These are phyloP conservation scores for Chloromyia formosa DNA, from an alignment of 2,888 invertebrate genomes.

Conservation along the genomic window DNA sequence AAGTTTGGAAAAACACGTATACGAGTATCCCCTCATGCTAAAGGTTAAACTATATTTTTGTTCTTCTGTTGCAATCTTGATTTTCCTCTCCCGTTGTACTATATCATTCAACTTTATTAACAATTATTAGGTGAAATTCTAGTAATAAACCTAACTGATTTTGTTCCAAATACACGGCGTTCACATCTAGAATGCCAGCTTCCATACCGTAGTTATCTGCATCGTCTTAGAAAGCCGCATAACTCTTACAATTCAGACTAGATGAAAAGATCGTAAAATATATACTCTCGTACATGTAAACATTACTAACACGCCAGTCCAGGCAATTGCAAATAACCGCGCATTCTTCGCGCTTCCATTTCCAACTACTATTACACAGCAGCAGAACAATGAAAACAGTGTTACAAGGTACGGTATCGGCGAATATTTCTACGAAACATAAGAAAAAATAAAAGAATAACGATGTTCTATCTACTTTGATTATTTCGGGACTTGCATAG, in stretches of 20 bases:
- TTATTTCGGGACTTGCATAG: constrained; percentile 35
- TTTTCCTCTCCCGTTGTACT: constrained; percentile 18
- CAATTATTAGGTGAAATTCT: not conserved
- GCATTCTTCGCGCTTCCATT: not conserved
- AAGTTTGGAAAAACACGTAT: too few species aligned
- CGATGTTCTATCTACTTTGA: not conserved
- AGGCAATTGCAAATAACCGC: too few species aligned
- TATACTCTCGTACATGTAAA: not conserved
- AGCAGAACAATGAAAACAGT: constrained; percentile 18
- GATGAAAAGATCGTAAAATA: too few species aligned
- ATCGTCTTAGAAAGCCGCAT: constrained; percentile 1
- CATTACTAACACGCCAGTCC: not conserved
- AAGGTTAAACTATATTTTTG: too few species aligned
- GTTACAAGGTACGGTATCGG: constrained; percentile 20
- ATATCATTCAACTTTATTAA: constrained; percentile 31
- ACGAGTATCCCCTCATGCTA: too few species aligned
- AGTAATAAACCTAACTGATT: constrained; percentile 28
- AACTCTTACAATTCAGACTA: too few species aligned
- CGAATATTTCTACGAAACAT: not conserved
- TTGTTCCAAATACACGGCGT: constrained; percentile 13
- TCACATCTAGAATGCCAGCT: not conserved
- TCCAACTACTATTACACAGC: not conserved
- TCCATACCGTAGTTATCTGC: not conserved
- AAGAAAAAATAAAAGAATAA: not conserved
- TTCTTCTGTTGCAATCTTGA: too few species aligned